These are phyloP conservation scores for Dunckerocampus dactyliophorus DNA, from an alignment of 2,113 vertebrate genomes.

Conservation along the genomic window DNA sequence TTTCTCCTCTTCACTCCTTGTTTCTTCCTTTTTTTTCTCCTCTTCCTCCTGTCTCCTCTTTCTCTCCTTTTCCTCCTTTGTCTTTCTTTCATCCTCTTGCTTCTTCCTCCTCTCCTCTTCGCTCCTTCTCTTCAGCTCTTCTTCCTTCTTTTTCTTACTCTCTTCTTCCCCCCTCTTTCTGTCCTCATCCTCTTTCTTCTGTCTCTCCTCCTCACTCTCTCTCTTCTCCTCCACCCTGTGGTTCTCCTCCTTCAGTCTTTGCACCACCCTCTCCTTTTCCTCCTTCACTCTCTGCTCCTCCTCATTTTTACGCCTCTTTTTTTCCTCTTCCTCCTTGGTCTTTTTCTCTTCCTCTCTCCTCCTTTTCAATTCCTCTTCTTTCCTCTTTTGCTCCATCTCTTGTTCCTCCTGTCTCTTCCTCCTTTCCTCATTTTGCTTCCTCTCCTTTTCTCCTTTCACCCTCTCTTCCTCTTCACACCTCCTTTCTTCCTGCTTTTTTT, in stretches of 20 bases:
- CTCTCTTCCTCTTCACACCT: neutral
- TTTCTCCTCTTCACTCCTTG: neutral
- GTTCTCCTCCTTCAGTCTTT: neutral
- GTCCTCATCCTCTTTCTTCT: neutral
- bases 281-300: neutral
- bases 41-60: neutral
- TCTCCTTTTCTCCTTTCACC: neutral
- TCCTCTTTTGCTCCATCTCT: neutral
- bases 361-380: neutral
- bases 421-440: neutral
- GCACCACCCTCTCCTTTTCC: neutral
- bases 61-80: conserved; percentile 12
- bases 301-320: neutral
- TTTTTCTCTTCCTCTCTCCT: neutral
- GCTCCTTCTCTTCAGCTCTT: neutral
- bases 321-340: neutral
- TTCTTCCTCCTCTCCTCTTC: conserved; percentile 9
- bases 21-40: conserved; percentile 9
- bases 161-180: neutral
- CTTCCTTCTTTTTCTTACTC: neutral
- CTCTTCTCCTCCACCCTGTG: conserved; percentile 5
- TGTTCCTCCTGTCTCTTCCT: neutral
- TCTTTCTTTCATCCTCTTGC: conserved; percentile 10
- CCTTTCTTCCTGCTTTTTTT: neutral
- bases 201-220: too few species aligned